Base-by-base conservation (phyloP, 2,797 vertebrate genomes). In the Sebastes hubbsi region DNA sequence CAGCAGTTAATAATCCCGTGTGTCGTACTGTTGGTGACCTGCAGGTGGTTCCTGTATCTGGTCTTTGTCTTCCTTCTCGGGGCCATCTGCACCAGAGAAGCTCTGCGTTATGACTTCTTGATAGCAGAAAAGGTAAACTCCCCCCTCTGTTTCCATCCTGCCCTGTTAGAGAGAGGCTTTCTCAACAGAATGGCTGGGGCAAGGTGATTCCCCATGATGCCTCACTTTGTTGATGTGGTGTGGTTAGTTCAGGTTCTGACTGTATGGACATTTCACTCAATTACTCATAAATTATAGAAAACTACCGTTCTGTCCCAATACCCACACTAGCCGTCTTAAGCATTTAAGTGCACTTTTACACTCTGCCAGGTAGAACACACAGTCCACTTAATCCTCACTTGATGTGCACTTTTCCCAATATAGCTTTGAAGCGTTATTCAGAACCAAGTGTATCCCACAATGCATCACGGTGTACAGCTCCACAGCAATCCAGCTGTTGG, bases 11-110 rank as follows among this genome's bases (percentile, higher is more conserved):
- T 80, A 75, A 77, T 80, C 71, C 64, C 34, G 34, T 18, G 22
- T 60, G 72, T n/a, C 87, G 69, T 84, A 75, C 83, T 94, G 80
- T 89, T 85, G 81, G 56, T 89, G 84, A 93, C 92, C 95, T 89
- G 56, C 97, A 99, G 99, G 95, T 99, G 98, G 98, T 99, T 99
- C 96, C 96, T 99, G 69, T 99, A 99, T 95, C 94, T 99, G 58
- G 94, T 99, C 90, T 99, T 99, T 67, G 97, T 98, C 87, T 97
- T 99, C 92, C 95, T 99, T 93, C 95, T 99, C 38, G 98, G 99
- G 88, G 97, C 97, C 89, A 94, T 97, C 94, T 99, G 98, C 87
- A 98, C 97, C 65, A 96, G 98, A 82, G 98, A 99, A 84, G 96
- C 96, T 7, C 97, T 99, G 70, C 97, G 95, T 84, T 96, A 95